Base-by-base conservation (phyloP, 2,888 invertebrate species). In the Eupithecia insigniata region DNA sequence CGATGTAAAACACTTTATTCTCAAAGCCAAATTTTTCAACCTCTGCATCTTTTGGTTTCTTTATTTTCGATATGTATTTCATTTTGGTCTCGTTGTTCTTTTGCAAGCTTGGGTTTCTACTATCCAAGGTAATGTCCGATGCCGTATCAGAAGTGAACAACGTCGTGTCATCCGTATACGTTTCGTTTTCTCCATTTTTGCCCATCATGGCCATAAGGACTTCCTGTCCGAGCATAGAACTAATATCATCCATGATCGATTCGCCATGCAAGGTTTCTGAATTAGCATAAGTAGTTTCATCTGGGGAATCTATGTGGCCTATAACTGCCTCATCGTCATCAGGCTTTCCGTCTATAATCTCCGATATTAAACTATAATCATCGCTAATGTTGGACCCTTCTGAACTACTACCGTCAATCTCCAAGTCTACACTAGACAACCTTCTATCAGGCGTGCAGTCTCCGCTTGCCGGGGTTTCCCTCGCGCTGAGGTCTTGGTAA, bases 271-370 rank as follows among this genome's bases (percentile, higher is more conserved):
- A 94, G 8, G 96, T 95, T 83, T 97, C 97, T n/a, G 96, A 96
- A 79, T 95, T 95, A 43, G 95, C 92, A 70, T 94, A 94, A 5
- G 96, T 96, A 7, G 96, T 96, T 77, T 98, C 97, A 0, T 98
- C 97, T 0, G 97, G 97, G 0, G 97, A 97, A 85, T 98, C 97
- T 69, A 97, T 97, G 83, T 98, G 97, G 16, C 96, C 96, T 67
- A 97, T 96, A 78, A 95, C 95, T 22, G 91, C 91, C 67, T 95
- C 95, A 72, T 92, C 91, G 10, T 92, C 92, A 5, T 85, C 89
- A 2, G 91, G 90, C 78, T 92, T 93, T 71, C 95, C 94, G 75
- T 95, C 96, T 65, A 96, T 93, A 46, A 96, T 95, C 85, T 96
- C 96, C 3, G 96, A 96, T 69, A 95, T 95, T 80, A 96, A 95